Percentiles rank a stretch among this genome's conserved stretches.
Evolutionary conservation across 1,140 invertebrate species (phyloP).

Genomic region (Idris sp.): DNA sequence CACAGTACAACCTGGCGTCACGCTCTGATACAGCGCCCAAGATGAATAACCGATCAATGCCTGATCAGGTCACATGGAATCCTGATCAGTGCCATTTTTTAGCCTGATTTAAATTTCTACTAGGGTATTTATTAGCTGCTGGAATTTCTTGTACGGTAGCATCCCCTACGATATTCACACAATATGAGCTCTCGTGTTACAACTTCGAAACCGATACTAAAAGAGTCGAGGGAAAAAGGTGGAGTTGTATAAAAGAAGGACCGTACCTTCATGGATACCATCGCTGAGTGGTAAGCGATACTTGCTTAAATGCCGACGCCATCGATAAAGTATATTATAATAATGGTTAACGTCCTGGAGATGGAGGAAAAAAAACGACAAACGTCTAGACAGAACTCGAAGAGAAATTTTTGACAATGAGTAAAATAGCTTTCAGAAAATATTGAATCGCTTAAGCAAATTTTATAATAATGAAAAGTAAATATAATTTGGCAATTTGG

Average conservation of each 20-base stretch:
- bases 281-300: slow-evolving; percentile 72
- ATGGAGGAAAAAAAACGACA: slow-evolving; percentile 25
- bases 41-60: no score
- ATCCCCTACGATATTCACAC: slow-evolving; percentile 56
- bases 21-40: no score
- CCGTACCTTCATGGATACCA: slow-evolving; percentile 66
- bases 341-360: slow-evolving; percentile 63
- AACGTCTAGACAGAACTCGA: slow-evolving; percentile 50
- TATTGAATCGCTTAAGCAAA: slow-evolving; percentile 36
- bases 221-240: slow-evolving; percentile 51
- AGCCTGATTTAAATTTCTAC: slow-evolving; percentile 27
- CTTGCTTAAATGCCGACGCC: slow-evolving; percentile 70
- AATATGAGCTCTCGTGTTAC: slow-evolving; percentile 68
- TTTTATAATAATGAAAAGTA: no score
- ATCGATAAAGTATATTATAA: slow-evolving; percentile 68
- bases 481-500: no score
- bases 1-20: no score
- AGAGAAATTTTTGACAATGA: slow-evolving; percentile 31
- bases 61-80: no score
- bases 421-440: slow-evolving; percentile 38
- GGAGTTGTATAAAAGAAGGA: slow-evolving; percentile 52
- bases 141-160: slow-evolving; percentile 52
- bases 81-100: no score
- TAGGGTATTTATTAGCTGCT: slow-evolving; percentile 42
- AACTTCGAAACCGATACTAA: slow-evolving; percentile 68